Evolutionary conservation across 2,888 invertebrate species (phyloP).

Genomic region (Tenthredo scrophulariae): DNA sequence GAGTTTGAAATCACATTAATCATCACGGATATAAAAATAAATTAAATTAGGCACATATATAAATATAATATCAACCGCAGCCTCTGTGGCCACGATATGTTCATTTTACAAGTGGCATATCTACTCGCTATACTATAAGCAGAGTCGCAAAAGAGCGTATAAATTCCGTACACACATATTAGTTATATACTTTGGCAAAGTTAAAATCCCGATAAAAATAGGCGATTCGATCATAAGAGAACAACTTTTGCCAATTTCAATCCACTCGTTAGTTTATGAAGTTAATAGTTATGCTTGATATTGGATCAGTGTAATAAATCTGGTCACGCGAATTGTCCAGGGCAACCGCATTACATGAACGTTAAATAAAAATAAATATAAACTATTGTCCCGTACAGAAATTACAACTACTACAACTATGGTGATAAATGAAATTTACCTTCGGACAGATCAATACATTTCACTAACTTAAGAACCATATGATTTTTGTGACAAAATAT

Average conservation of each 20-base stretch:
- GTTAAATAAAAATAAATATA: neutral
- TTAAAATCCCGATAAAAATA: neutral
- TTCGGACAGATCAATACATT: neutral
- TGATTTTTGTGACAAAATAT: neutral
- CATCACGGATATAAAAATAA: conserved; percentile 50
- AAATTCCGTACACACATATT: neutral
- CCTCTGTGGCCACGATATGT: neutral
- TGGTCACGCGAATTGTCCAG: neutral
- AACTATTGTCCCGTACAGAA: neutral
- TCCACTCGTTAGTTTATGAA: neutral
- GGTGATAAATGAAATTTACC: neutral
- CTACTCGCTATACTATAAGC: conserved; percentile 1
- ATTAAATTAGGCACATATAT: conserved; percentile 29
- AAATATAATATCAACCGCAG: conserved; percentile 21
- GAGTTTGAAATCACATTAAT: conserved; percentile 24
- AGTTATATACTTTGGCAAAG: neutral
- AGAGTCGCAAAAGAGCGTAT: neutral
- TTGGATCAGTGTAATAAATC: neutral
- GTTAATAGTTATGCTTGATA: neutral
- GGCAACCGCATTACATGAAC: neutral
- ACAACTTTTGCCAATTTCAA: neutral
- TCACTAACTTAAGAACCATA: neutral
- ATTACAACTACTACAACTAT: neutral
- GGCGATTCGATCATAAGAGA: too few relatives aligned
- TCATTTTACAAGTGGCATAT: conserved; percentile 4